Evolutionary conservation across 2,113 vertebrate species (phyloP).

Genomic region (Elephas maximus): DNA sequence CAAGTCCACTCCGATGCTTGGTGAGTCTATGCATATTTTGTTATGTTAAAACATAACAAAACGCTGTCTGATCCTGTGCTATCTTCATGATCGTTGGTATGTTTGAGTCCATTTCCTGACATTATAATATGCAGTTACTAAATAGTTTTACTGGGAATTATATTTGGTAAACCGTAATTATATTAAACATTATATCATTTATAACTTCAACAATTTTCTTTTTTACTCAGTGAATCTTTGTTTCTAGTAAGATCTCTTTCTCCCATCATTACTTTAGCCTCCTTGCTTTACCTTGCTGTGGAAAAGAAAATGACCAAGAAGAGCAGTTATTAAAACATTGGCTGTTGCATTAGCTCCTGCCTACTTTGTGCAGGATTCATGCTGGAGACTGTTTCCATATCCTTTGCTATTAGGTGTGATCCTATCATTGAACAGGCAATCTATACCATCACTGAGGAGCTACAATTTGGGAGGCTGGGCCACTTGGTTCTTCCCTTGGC

Average conservation of each 20-base stretch:
- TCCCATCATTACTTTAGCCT: background rate
- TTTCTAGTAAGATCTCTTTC: background rate
- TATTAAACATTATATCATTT: background rate
- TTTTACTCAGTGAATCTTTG: background rate
- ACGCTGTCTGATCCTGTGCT: background rate
- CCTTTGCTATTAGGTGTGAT: background rate
- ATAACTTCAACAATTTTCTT: background rate
- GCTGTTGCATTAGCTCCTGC: background rate
- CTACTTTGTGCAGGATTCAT: background rate
- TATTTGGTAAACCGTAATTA: background rate
- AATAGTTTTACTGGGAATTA: background rate
- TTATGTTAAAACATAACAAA: background rate
- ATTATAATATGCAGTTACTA: background rate
- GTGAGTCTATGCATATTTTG: background rate
- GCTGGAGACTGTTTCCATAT: background rate
- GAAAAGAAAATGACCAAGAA: background rate
- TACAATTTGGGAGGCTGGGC: background rate
- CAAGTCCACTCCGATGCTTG: background rate
- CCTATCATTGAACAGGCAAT: background rate
- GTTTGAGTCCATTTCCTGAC: background rate
- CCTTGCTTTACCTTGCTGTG: background rate
- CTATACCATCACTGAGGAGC: background rate
- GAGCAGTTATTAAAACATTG: background rate
- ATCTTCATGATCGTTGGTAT: background rate
- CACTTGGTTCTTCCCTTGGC: background rate